Conservation (phyloP, 1,140 invertebrate genomes). For the Aphelenchoides avenae region DNA sequence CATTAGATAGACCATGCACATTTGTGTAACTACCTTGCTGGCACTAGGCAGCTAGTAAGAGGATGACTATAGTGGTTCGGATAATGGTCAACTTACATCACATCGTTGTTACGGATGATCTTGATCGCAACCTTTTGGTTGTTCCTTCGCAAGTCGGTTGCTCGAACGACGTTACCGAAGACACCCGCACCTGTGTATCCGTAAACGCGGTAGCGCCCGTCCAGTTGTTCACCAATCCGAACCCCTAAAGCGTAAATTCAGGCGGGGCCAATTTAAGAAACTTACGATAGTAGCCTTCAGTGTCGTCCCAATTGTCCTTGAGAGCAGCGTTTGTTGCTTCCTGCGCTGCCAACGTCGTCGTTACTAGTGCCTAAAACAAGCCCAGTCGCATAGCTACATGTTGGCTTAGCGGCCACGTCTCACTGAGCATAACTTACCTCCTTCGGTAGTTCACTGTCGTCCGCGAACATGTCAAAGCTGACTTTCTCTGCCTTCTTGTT, state of each 20-base stretch:
- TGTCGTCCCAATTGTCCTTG: conserved; percentile 99
- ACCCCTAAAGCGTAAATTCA: conserved; percentile 65
- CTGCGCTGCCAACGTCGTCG: conserved; percentile 67
- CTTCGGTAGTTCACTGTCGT: conserved; percentile 44
- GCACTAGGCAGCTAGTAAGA: no score
- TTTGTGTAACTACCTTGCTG: no score
- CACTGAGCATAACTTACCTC: conserved; percentile 20
- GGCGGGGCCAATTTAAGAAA: conserved; percentile 9
- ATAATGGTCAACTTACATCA: conserved; percentile 90
- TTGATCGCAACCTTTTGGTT: conserved; percentile 93
- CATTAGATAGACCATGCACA: no score
- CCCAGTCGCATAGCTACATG: neutral
- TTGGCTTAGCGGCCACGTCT: neutral
- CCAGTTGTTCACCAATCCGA: conserved; percentile 86
- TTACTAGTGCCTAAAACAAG: conserved; percentile 38
- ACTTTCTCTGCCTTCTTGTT: conserved; percentile 14
- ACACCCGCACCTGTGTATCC: conserved; percentile 98
- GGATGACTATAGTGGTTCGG: no score
- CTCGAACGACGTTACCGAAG: conserved; percentile 94
- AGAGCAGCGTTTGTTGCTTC: conserved; percentile 80
- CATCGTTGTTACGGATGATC: conserved; percentile 98
- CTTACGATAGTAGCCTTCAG: conserved; percentile 89
- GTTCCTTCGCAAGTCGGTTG: conserved; percentile 78
- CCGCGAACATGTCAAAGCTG: conserved; percentile 58
- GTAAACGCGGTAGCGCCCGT: conserved; percentile 85